These are phyloP conservation scores for Dipodomys merriami DNA, from an alignment of 2,113 vertebrate species.

Conservation along the genomic window DNA sequence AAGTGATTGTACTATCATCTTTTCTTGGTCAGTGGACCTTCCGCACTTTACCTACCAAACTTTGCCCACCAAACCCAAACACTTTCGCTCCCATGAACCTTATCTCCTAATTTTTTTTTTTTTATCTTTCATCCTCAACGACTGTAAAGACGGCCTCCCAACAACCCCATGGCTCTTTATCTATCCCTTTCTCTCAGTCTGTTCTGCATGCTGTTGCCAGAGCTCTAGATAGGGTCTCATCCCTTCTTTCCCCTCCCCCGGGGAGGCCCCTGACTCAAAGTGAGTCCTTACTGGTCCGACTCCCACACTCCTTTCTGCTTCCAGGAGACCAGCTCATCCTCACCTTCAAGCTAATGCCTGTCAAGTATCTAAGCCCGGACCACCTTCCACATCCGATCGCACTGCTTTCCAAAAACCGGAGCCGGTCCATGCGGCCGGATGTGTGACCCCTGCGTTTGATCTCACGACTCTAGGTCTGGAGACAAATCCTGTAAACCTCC, in stretches of 20 bases:
- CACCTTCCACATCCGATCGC: not conserved
- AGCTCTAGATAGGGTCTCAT: not conserved
- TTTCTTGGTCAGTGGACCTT: not conserved
- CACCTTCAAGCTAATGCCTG: not conserved
- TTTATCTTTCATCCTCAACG: not conserved
- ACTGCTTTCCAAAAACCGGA: not conserved
- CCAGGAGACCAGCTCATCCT: not conserved
- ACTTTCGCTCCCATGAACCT: not conserved
- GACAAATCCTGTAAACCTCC: not conserved
- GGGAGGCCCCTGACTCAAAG: not conserved
- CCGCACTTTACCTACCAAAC: not conserved
- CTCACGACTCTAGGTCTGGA: not conserved
- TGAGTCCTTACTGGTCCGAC: not conserved
- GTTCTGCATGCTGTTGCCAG: not conserved
- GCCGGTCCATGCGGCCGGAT: not conserved
- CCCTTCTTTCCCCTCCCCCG: not conserved
- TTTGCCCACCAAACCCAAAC: not conserved
- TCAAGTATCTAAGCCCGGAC: not conserved
- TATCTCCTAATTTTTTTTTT: not conserved
- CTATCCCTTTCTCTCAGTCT: not conserved
- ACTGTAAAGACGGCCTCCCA: not conserved
- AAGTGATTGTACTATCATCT: not conserved
- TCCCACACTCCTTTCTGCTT: not conserved
- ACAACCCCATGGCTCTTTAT: not conserved
- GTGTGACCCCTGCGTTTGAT: too few relatives aligned